Conservation (phyloP, 2,113 vertebrate species). For the Spermophilus dauricus region DNA sequence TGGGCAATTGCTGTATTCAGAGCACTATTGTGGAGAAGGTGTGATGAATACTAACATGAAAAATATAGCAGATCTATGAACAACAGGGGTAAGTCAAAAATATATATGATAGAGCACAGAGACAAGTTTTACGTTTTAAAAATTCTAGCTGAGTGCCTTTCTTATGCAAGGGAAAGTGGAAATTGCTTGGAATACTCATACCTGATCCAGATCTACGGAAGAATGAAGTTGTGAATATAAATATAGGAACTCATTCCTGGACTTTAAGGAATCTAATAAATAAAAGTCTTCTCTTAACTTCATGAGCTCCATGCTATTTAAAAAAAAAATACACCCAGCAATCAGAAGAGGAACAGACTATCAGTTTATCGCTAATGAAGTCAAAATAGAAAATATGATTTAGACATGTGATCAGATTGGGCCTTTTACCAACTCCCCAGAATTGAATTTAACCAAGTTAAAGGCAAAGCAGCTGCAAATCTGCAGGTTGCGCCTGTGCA, state of each 20-base stretch:
- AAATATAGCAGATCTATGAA: background rate
- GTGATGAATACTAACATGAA: background rate
- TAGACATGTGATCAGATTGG: background rate
- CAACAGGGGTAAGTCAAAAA: background rate
- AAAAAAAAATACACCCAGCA: background rate
- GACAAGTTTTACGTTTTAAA: background rate
- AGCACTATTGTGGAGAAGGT: background rate
- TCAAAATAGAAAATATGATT: background rate
- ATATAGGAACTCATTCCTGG: background rate
- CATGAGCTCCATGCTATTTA: background rate
- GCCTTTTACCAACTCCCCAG: background rate
- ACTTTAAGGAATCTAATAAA: background rate
- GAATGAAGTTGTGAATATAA: background rate
- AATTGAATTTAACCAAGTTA: background rate
- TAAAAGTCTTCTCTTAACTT: background rate
- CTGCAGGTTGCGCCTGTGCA: background rate
- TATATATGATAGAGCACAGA: background rate
- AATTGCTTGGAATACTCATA: background rate
- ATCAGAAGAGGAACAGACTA: background rate
- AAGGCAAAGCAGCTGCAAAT: background rate
- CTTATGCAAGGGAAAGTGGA: background rate
- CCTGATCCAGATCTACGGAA: background rate
- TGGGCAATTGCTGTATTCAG: background rate
- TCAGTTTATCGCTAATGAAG: background rate
- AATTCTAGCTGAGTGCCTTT: background rate